phyloP scores from a whole-genome alignment of 2,888 invertebrate species.

The Platerodrilus igneus region DNA sequence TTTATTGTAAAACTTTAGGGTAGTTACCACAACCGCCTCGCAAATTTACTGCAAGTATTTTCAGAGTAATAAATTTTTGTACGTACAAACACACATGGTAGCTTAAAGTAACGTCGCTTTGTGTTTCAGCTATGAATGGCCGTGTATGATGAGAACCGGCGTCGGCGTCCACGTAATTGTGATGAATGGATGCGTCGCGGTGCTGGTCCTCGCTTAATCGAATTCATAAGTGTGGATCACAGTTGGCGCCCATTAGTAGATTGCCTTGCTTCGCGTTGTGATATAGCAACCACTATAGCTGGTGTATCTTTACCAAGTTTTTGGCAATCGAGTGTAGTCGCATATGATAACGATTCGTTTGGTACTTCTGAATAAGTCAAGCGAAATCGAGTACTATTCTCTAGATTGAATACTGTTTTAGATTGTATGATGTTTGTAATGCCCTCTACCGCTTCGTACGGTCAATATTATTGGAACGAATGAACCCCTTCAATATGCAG shows the following conservation, averaged over 20 bases:
- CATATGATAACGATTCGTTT: neutral
- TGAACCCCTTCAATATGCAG: conserved; percentile 23
- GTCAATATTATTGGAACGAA: conserved; percentile 25
- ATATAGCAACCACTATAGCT: no score
- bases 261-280: conserved; percentile 29
- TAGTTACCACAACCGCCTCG: conserved; percentile 2
- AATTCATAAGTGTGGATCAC: conserved; percentile 35
- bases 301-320: no score
- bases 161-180: conserved; percentile 27
- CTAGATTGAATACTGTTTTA: conserved; percentile 37
- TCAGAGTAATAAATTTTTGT: conserved; percentile 16
- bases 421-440: conserved; percentile 35
- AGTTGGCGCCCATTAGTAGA: conserved; percentile 36
- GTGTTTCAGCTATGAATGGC: conserved; percentile 19
- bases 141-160: conserved; percentile 25
- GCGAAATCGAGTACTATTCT: conserved; percentile 35
- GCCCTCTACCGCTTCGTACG: conserved; percentile 26
- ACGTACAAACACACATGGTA: conserved; percentile 18
- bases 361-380: conserved; percentile 32
- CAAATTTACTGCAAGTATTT: conserved; percentile 11
- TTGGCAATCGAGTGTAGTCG: no score
- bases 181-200: conserved; percentile 34
- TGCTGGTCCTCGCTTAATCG: conserved; percentile 35
- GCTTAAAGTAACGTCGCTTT: conserved; percentile 14
- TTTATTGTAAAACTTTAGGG: neutral